Evolutionary conservation across 2,113 vertebrate genomes (phyloP), one percentile per base, ranked within the genome.

Genomic region (Okapia johnstoni): DNA sequence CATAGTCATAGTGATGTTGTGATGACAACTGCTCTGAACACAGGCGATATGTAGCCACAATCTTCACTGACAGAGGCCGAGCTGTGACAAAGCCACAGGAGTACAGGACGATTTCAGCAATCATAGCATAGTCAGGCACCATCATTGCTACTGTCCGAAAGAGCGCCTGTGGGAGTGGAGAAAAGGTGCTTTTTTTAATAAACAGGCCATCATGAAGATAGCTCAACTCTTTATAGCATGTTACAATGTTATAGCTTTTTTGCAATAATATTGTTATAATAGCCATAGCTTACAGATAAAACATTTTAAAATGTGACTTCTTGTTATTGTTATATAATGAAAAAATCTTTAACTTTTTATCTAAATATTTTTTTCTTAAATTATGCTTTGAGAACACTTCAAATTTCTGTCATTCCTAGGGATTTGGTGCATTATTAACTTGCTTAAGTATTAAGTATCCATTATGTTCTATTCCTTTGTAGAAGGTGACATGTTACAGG

Each of bases 91-190:
- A 99, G 3, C 99, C 99, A 33, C 99, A 99, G 0, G 99, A 99
- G 98, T 99, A 99, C 11, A 99, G 98, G 94, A 99, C 99, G 3
- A 99, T 99, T 98, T 99, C 99, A 1, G 99, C 99, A 48, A 99
- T 99, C 99, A 99, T 99, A 50, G 99, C 99, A 1, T 99, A 99
- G 97, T 99, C 99, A 0, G 99, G 99, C 40, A 99, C 99, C 99
- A 99, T 99, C 99, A 99, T 99, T 7, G 99, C 99, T 23, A 99
- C 99, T 0, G 99, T 99, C 92, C 99, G 98, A 93, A 99, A 99
- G 85, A 99, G 99, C 90, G 99, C 99, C 99, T 99, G 63, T n/a
- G 6, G 70, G 84, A 40, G 21, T 1, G 17, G 0, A 50, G 26
- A 33, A 46, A 60, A 36, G 15, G 17, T n/a, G 5, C 16, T 81